phyloP scores from a whole-genome alignment of 2,113 vertebrate species.

The Axis porcinus region DNA sequence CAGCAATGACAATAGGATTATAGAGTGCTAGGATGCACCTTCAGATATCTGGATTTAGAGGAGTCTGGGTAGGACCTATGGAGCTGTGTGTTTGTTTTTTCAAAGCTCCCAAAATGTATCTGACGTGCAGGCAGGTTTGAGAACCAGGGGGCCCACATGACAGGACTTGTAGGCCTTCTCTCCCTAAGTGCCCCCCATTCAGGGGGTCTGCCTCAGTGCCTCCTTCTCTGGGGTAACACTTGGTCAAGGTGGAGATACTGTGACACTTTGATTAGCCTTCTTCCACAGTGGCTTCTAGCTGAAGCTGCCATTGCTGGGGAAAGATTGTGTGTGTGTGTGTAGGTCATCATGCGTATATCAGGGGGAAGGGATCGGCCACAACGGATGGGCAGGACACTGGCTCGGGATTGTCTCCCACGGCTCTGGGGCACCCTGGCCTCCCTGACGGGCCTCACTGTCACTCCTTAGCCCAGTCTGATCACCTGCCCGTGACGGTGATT shows the following conservation, averaged over 20 bases:
- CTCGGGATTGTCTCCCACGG: background rate
- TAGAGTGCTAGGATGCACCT: background rate
- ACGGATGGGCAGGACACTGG: background rate
- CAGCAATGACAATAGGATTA: background rate
- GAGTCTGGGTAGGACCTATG: background rate
- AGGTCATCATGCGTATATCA: background rate
- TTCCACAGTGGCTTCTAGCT: background rate
- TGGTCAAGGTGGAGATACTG: background rate
- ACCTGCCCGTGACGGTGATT: background rate
- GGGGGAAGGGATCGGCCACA: background rate
- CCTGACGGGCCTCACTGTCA: background rate
- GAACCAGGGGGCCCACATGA: background rate
- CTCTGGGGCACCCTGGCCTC: background rate
- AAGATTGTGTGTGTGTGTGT: background rate
- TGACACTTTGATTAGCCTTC: background rate
- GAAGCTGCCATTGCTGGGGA: background rate
- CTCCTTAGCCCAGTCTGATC: background rate
- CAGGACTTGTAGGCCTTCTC: background rate
- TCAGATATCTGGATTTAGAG: background rate
- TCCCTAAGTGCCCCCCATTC: background rate
- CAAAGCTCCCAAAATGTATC: background rate
- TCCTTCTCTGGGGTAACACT: background rate
- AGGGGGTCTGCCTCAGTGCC: background rate
- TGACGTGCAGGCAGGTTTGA: background rate
- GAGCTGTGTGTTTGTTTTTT: background rate